Conservation (phyloP, 2,797 vertebrate species). For the Clarias pachynema region DNA sequence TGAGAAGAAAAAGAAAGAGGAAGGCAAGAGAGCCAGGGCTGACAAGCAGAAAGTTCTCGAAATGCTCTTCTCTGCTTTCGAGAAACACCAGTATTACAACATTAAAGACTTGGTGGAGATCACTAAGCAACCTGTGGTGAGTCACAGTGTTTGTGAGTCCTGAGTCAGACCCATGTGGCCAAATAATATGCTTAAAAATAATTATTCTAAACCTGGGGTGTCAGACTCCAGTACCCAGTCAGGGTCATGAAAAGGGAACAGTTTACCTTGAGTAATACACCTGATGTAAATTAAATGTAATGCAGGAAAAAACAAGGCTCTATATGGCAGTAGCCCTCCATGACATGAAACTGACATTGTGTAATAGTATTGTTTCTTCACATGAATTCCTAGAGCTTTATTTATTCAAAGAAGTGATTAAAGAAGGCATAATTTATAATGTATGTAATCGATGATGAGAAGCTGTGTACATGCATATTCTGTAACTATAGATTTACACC, state of each 20-base stretch:
- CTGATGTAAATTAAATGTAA: not conserved
- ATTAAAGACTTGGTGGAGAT: constrained; percentile 98
- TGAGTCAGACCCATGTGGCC: constrained; percentile 84
- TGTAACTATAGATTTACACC: constrained; percentile 16
- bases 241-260: not conserved
- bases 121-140: constrained; percentile 97
- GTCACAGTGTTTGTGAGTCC: constrained; percentile 84
- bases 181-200: not conserved
- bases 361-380: not conserved
- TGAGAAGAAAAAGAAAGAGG: constrained; percentile 93
- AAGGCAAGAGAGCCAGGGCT: constrained; percentile 88
- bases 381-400: not conserved
- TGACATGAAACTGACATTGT: not conserved
- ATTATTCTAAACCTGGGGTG: not conserved
- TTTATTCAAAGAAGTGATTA: not conserved
- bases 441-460: not conserved
- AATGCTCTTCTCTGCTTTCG: constrained; percentile 98
- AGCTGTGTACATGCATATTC: not conserved
- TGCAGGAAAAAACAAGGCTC: not conserved
- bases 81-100: constrained; percentile 98
- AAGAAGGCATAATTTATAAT: not conserved
- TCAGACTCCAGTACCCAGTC: not conserved
- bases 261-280: not conserved
- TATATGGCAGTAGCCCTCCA: not conserved
- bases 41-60: constrained; percentile 96